Evolutionary conservation across 2,888 invertebrate genomes (phyloP), one percentile per base, ranked within the genome.

Genomic region (Tetheella fluctuosa): DNA sequence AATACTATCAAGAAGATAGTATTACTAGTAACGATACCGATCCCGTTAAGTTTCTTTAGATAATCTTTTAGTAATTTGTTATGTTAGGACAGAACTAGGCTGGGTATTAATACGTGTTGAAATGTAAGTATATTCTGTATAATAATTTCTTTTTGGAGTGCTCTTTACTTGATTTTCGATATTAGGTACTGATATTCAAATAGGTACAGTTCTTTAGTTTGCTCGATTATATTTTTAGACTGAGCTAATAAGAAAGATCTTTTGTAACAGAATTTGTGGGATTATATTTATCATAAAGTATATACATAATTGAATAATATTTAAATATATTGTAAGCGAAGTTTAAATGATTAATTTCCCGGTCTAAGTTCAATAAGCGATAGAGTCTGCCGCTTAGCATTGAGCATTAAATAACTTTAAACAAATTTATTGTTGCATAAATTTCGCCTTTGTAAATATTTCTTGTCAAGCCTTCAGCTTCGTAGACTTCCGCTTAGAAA

Each of bases 341-440:
- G 12, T 34, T 60, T 55, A 60, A 62, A 61, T 62, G 57, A 58
- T 54, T 48, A 55, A 57, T 23, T 59, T 63, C 62, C 57, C 63
- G 37, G 58, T 60, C 52, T 52, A 64, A 63, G 61, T 59, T 54
- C 64, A 52, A 64, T 64, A 42, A 54, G 42, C 54, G 20, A 52
- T 59, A 63, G 20, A 55, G 37, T 34, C 34, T 55, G 23, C 34
- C 34, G 55, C 20, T 48, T 48, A 48, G 48, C 28, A 53, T 37
- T 52, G 56, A 52, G 42, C 23, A 55, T 60, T 60, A 58, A 56
- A 63, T 56, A 60, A 34, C 56, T 58, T 61, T 34, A 61, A 61
- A 52, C 57, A 61, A 59, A 64, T 64, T 64, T 64, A 64, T 57
- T 60, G 57, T 57, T 59, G 64, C 52, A 64, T 64, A 64, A 64